Evolutionary conservation across 2,797 vertebrate genomes (phyloP).

Genomic region (Sebastes melanostomus): DNA sequence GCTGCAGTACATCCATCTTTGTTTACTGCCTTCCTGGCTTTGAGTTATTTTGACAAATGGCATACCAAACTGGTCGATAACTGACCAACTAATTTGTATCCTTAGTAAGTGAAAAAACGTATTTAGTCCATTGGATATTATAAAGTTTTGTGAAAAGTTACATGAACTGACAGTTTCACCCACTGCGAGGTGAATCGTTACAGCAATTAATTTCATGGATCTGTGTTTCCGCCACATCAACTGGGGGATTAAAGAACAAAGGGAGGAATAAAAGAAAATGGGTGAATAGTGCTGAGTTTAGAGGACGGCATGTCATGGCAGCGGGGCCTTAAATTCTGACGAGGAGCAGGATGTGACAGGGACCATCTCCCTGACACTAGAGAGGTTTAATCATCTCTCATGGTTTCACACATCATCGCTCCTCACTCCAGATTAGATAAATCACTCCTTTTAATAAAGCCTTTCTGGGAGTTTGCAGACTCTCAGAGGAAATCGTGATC

Average conservation of each 20-base stretch:
- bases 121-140: background rate
- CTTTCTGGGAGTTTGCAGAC: conserved; percentile 47
- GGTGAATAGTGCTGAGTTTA: conserved; percentile 21
- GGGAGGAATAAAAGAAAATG: conserved; percentile 36
- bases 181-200: conserved; percentile 29
- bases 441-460: conserved; percentile 64
- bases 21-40: background rate
- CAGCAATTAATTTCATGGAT: conserved; percentile 48
- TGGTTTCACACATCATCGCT: conserved; percentile 54
- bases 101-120: background rate
- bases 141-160: conserved; percentile 21
- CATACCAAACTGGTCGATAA: background rate
- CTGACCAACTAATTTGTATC: background rate
- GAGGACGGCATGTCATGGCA: conserved; percentile 44
- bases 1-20: background rate
- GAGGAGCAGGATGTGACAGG: conserved; percentile 48
- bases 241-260: conserved; percentile 48
- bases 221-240: conserved; percentile 45
- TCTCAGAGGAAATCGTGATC: conserved; percentile 48
- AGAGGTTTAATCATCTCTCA: conserved; percentile 63
- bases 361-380: conserved; percentile 49
- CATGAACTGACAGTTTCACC: background rate
- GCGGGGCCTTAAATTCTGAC: conserved; percentile 55
- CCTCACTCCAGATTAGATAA: conserved; percentile 55
- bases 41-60: background rate